Evolutionary conservation across 2,113 vertebrate genomes (phyloP).

Genomic region (Puntigrus tetrazona): DNA sequence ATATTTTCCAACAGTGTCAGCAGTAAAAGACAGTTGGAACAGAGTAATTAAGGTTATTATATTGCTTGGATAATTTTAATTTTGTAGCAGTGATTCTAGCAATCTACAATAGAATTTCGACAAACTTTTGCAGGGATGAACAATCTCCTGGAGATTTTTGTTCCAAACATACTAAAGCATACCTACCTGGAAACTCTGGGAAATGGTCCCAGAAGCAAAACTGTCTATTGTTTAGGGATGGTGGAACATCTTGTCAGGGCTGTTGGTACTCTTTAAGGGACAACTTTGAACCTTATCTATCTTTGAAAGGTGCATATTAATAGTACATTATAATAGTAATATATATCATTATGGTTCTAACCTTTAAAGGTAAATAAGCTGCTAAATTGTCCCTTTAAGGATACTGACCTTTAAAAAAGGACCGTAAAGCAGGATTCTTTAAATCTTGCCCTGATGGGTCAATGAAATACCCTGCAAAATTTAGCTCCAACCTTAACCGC

Average conservation of each 20-base stretch:
- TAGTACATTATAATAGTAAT: neutral
- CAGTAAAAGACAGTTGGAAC: neutral
- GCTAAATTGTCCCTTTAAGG: neutral
- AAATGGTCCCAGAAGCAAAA: neutral
- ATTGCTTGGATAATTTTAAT: neutral
- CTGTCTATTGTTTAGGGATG: neutral
- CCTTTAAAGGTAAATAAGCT: neutral
- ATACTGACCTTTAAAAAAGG: no score
- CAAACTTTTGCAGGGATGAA: neutral
- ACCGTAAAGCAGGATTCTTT: no score
- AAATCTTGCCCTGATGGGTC: no score
- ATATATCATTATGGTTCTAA: neutral
- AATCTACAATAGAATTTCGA: neutral
- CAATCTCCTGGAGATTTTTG: neutral
- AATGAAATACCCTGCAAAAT: no score
- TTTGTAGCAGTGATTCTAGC: neutral
- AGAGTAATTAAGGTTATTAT: neutral
- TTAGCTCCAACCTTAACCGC: neutral
- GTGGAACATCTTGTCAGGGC: neutral
- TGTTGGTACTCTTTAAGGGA: neutral
- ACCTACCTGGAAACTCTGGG: neutral
- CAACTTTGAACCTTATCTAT: neutral
- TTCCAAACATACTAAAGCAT: neutral
- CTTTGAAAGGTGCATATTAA: neutral
- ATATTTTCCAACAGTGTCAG: neutral